Evolutionary conservation across 2,113 vertebrate species (phyloP).

Genomic region (Perccottus glenii): DNA sequence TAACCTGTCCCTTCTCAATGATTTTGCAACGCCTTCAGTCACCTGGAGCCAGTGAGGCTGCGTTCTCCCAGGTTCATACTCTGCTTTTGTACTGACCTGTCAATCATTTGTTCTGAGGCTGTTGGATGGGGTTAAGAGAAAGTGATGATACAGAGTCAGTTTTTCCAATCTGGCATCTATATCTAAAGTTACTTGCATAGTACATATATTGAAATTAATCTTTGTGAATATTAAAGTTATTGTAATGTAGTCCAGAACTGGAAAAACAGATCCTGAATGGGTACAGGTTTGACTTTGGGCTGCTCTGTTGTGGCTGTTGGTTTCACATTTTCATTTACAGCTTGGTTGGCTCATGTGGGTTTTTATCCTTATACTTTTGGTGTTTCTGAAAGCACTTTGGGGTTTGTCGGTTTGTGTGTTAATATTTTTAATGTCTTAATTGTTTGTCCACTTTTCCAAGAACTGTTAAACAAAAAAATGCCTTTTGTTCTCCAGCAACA

Average conservation of each 20-base stretch:
- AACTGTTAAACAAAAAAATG: slow-evolving; percentile 2
- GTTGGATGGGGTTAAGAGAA: slow-evolving; percentile 26
- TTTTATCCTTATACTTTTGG: neutral
- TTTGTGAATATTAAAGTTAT: neutral
- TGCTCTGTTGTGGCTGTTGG: slow-evolving; percentile 32
- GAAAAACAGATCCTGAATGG: slow-evolving; percentile 37
- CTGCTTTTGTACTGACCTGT: slow-evolving; percentile 42
- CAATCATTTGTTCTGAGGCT: slow-evolving; percentile 24
- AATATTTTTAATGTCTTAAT: slow-evolving; percentile 48
- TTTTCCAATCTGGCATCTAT: slow-evolving; percentile 34
- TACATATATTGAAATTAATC: neutral
- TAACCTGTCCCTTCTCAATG: slow-evolving; percentile 53
- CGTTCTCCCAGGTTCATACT: slow-evolving; percentile 61
- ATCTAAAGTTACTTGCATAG: neutral
- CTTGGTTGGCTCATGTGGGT: slow-evolving; percentile 27
- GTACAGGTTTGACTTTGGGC: slow-evolving; percentile 42
- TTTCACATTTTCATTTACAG: slow-evolving; percentile 43
- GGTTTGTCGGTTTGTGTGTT: slow-evolving; percentile 31
- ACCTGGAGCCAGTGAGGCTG: slow-evolving; percentile 48
- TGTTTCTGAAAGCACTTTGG: slow-evolving; percentile 17
- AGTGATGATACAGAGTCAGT: slow-evolving; percentile 18
- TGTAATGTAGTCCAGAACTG: slow-evolving; percentile 16
- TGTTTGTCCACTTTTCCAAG: slow-evolving; percentile 16
- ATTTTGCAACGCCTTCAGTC: slow-evolving; percentile 44
- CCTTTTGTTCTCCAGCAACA: slow-evolving; percentile 13